Percentiles rank a stretch among this genome's conserved stretches.
These are phyloP conservation scores for Drosophila flavopinicola DNA, from an alignment of 2,888 invertebrate species.

Conservation along the genomic window DNA sequence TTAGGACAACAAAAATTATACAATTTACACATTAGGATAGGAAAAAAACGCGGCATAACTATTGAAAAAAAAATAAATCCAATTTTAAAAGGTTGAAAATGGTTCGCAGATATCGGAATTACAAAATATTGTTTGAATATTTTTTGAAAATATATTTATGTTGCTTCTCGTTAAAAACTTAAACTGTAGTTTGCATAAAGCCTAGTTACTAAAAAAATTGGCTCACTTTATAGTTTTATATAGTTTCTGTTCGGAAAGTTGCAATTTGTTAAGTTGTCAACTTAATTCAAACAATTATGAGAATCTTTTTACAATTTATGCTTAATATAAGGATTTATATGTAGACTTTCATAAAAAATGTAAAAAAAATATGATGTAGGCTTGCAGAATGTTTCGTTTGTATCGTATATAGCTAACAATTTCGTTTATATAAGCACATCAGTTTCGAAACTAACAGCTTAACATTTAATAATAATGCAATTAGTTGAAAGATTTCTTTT, in stretches of 20 bases:
- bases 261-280: conserved; percentile 38
- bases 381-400: conserved; percentile 53
- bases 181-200: conserved; percentile 33
- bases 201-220: conserved; percentile 34
- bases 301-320: conserved; percentile 80
- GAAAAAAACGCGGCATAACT: conserved; percentile 53
- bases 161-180: conserved; percentile 24
- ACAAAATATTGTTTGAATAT: conserved; percentile 46
- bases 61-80: conserved; percentile 29
- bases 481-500: conserved; percentile 30
- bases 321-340: conserved; percentile 57
- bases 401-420: conserved; percentile 65
- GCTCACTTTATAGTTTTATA: conserved; percentile 23
- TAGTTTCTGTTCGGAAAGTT: conserved; percentile 17
- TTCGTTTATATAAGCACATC: conserved; percentile 75
- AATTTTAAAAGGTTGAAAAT: conserved; percentile 23
- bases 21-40: conserved; percentile 74
- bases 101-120: conserved; percentile 28
- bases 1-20: conserved; percentile 76
- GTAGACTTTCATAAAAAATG: conserved; percentile 54
- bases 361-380: conserved; percentile 52
- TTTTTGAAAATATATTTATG: conserved; percentile 63
- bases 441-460: conserved; percentile 64
- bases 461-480: conserved; percentile 41
- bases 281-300: conserved; percentile 72